Base-by-base conservation (phyloP, 2,888 invertebrate species). In the Drosophila ustulata region DNA sequence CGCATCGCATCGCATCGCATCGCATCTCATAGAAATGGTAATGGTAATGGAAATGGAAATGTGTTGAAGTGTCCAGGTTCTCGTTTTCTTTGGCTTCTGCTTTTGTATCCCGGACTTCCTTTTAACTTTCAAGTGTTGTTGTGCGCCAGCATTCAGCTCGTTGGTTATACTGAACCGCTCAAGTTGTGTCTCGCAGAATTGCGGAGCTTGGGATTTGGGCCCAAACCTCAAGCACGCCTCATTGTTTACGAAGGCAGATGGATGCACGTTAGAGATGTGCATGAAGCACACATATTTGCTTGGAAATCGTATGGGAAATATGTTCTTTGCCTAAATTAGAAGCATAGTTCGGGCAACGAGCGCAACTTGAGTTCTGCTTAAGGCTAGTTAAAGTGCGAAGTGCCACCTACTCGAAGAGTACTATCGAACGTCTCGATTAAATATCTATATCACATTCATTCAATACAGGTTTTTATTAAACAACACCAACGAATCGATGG, bases 1-100 rank as follows among this genome's bases (percentile, higher is more conserved):
- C 9, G 45, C 45, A 18, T 18, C 18, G 45, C 45, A 18, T 18
- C 18, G 18, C 18, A 25, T 45, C 13, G 39, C 39, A 39, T 39
- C 13, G 13, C 13, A 41, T 41, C 11, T 6, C 13, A 39, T 13
- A 13, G 39, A 39, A 39, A 39, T 39, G 39, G 9, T 0, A 5
- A 39, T 39, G 52, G 11, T 37, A 37, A 37, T 9, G 6, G n/a
- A 53, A 56, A 41, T 45, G 64, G 64, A 72, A 72, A 75, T 58
- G 61, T 82, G 71, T 64, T 87, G 56, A 76, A 80, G 63, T 68
- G 51, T 63, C 45, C 56, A 46, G 62, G 56, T 57, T 62, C 49
- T 32, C 47, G 37, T 62, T 56, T 67, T 52, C 8, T 34, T 37
- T 32, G 23, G 23, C 11, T 23, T 11, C 37, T 45, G 41, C 25